Base-by-base conservation (phyloP, 2,888 invertebrate genomes). In the Standfussiana lucernea region DNA sequence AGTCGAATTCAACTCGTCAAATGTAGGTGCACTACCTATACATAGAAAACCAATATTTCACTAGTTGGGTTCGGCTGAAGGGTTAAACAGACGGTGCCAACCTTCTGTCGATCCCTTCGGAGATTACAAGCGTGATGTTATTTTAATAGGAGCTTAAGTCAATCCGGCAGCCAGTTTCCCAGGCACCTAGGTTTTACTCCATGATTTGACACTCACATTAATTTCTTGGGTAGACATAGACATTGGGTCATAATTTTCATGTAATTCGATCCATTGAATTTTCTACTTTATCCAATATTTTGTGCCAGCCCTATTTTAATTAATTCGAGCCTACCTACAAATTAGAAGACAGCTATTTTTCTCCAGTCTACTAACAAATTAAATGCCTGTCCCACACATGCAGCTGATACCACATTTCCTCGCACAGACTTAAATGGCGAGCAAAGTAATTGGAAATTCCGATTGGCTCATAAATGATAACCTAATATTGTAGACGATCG, bases 381-480 rank as follows among this genome's bases (percentile, higher is more conserved):
- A 45, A 72, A 80, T 47, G 62, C n/a, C 59, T 42, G 28, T 53
- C 42, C n/a, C 13, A 40, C n/a, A 35, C 42, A 45, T 67, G 66
- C 77, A 66, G 35, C 50, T 75, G 37, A 35, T 71, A 21, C 62
- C 66, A 47, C 72, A 83, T 70, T 47, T 53, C 21, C 35, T 59
- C 66, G 35, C 18, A 53, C 35, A 56, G 11, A 40, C 35, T 15
- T 64, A 28, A 61, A 66, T 47, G 37, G 32, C 35, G n/a, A 10
- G 21, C 24, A 18, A 13, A 64, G 47, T 84, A 74, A 84, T 84
- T 84, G 67, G 47, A 84, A 77, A 82, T 84, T 84, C 64, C 64
- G 61, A 64, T 65, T 40, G 47, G 21, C 50, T 59, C 62, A 71
- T 67, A 67, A 72, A 47, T 61, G 40, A 59, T 50, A 65, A 68